Evolutionary conservation across 2,888 invertebrate species (phyloP).

Genomic region (Palloptera scutellata): DNA sequence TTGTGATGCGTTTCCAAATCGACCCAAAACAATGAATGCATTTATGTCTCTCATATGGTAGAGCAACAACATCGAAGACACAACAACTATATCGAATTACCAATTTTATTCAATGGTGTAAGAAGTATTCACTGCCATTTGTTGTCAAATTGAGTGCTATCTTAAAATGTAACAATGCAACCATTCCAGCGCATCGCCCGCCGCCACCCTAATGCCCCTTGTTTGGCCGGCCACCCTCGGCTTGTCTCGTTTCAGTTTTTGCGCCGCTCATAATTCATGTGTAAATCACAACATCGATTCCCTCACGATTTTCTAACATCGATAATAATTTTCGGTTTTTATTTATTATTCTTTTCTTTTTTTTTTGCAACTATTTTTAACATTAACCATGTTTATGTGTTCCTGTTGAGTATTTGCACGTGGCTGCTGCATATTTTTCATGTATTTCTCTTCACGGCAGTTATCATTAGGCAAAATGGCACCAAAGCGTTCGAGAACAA

Average conservation of each 20-base stretch:
- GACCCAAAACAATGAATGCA: constrained; percentile 1
- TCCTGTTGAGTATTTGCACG: constrained; percentile 24
- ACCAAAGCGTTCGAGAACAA: too few species aligned
- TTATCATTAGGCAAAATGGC: not conserved
- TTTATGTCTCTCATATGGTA: constrained; percentile 21
- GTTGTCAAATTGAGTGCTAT: not conserved
- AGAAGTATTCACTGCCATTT: not conserved
- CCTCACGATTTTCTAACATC: constrained; percentile 6
- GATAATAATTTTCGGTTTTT: constrained; percentile 10
- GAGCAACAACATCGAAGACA: constrained; percentile 5
- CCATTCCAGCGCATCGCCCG: not conserved
- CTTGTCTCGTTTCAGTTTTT: constrained; percentile 9
- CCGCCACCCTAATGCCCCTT: not conserved
- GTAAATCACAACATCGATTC: constrained; percentile 25
- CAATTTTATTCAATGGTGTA: not conserved
- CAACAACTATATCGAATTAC: constrained; percentile 32
- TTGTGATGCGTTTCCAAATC: constrained; percentile 25
- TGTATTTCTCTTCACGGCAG: not conserved
- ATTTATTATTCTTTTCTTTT: constrained; percentile 4
- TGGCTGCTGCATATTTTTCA: constrained; percentile 10
- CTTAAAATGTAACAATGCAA: not conserved
- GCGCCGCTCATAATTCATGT: constrained; percentile 21
- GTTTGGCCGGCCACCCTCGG: constrained; percentile 8
- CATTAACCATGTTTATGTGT: not conserved
- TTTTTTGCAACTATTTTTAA: constrained; percentile 1